Base-by-base conservation (phyloP, 2,797 vertebrate genomes). In the Neoniphon sammara region DNA sequence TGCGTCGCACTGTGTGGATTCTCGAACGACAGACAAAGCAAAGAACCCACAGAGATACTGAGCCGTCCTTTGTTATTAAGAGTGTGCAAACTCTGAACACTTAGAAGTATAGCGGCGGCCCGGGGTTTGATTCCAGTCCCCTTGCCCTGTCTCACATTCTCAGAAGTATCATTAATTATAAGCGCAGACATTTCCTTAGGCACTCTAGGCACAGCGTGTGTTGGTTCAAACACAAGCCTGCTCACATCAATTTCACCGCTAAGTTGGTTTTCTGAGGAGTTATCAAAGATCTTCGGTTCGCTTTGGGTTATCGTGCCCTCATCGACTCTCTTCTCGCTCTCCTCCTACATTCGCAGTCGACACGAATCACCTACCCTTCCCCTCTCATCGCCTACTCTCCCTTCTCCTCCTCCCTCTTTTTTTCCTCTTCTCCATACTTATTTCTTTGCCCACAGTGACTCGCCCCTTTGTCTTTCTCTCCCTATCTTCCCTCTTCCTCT, bases 81-180 rank as follows among this genome's bases (percentile, higher is more conserved):
- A 71, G 47, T n/a, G 66, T 66, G 50, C 20, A 46, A 53, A 31
- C 15, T 36, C 52, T 23, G 23, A 23, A 20, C 36, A 47, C 23
- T 50, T 14, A 52, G 39, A 66, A 65, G 62, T 23, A 18, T 15
- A 25, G 70, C 36, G 18, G 55, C 47, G 10, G 69, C n/a, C 1
- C 30, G 27, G 53, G 65, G 59, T 66, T 80, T 78, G 78, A 84
- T 81, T 84, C 68, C 52, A 81, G 79, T 78, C 67, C 65, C 73
- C n/a, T 18, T 52, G 17, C 62, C 66, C 61, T 31, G 54, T 78
- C 80, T 61, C 66, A 65, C 42, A 11, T 53, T 64, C 73, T 68
- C 69, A 78, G 60, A 85, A 79, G 77, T 72, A 67, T 78, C 71
- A 69, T 81, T 84, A 80, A 83, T 88, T 81, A 80, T 71, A 59